Evolutionary conservation across 2,113 vertebrate genomes (phyloP).

Genomic region (Clarias magur): DNA sequence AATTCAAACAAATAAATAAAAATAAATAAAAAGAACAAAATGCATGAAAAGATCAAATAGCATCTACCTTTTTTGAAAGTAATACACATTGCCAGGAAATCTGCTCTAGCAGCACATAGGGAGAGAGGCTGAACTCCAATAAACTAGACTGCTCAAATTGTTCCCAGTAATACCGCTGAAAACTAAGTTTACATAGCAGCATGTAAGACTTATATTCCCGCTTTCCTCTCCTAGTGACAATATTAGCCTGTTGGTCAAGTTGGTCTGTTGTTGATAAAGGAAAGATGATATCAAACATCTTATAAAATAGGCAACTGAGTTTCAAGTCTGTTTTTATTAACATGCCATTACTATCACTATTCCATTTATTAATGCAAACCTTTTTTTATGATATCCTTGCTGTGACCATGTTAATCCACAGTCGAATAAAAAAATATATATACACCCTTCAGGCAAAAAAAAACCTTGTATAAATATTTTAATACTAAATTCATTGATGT

Average conservation of each 20-base stretch:
- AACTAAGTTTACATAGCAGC: not conserved
- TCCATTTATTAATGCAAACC: constrained; percentile 26
- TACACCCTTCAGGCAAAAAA: too few relatives aligned
- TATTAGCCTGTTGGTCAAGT: too few relatives aligned
- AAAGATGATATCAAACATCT: constrained; percentile 38
- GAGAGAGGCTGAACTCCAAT: constrained; percentile 15
- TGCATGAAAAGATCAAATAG: constrained; percentile 38
- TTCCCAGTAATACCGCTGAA: constrained; percentile 11
- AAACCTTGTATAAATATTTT: too few relatives aligned
- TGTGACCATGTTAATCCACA: constrained; percentile 13
- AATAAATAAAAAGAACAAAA: constrained; percentile 13
- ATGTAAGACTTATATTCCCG: not conserved
- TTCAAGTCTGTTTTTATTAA: constrained; percentile 35
- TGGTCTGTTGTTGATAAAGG: constrained; percentile 28
- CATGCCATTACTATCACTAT: not conserved
- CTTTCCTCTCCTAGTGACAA: not conserved
- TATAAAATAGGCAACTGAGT: constrained; percentile 46
- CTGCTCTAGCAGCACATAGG: constrained; percentile 12
- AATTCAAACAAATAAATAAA: constrained; percentile 16
- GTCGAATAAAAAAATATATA: constrained; percentile 1
- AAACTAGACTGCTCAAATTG: constrained; percentile 30
- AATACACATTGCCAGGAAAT: constrained; percentile 9
- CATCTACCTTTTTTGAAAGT: constrained; percentile 31
- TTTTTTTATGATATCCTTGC: constrained; percentile 21
- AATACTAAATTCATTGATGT: too few relatives aligned